Conservation (phyloP, 2,888 invertebrate genomes). For the Orthosia incerta region DNA sequence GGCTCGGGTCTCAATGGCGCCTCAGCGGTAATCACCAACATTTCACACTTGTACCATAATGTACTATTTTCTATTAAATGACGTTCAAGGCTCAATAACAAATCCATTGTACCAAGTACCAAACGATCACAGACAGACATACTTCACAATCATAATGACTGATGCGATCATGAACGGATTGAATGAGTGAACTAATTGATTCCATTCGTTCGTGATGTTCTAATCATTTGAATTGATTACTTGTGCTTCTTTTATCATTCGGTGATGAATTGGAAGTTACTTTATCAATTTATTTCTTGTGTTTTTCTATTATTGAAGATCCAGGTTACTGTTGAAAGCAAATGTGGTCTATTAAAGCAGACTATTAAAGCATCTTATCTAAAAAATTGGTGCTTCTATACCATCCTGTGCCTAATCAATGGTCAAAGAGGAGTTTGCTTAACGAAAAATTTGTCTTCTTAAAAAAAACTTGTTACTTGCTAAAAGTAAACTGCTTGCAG, state of each 20-base stretch:
- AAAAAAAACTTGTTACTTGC: too few species aligned
- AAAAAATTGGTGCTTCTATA: neutral
- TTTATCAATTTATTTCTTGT: slow-evolving; percentile 18
- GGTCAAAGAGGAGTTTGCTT: neutral
- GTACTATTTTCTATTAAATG: neutral
- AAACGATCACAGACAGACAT: slow-evolving; percentile 33
- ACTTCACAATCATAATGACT: slow-evolving; percentile 46
- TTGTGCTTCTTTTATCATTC: slow-evolving; percentile 45
- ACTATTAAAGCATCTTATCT: neutral
- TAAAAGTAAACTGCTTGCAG: too few species aligned
- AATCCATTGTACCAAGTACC: slow-evolving; percentile 24
- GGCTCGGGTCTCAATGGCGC: too few species aligned
- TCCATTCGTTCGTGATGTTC: slow-evolving; percentile 53
- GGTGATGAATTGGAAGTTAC: slow-evolving; percentile 30
- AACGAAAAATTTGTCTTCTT: too few species aligned
- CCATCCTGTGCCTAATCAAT: neutral
- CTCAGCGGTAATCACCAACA: too few species aligned
- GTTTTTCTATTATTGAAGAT: neutral
- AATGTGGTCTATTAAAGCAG: neutral
- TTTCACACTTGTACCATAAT: too few species aligned
- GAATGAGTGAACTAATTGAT: slow-evolving; percentile 64
- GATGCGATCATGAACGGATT: slow-evolving; percentile 48
- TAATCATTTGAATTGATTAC: slow-evolving; percentile 60
- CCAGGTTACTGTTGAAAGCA: slow-evolving; percentile 1
- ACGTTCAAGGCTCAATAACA: neutral